Evolutionary conservation across 2,888 invertebrate genomes (phyloP).

Genomic region (Leptopilina myrica): DNA sequence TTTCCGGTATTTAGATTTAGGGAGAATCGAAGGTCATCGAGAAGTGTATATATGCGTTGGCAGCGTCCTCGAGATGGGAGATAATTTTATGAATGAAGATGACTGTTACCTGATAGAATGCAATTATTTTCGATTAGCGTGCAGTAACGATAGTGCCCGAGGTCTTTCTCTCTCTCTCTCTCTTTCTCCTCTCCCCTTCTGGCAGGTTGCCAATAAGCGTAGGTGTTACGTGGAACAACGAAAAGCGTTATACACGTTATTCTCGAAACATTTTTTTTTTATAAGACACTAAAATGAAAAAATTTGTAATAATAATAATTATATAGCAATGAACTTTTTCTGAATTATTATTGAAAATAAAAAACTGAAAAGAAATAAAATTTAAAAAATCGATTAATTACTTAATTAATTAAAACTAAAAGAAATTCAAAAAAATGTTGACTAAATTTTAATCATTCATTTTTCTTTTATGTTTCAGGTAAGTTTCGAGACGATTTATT

Average conservation of each 20-base stretch:
- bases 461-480: constrained; percentile 58
- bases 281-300: background rate
- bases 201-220: constrained; percentile 64
- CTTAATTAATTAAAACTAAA: too few relatives aligned
- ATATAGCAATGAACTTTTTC: too few relatives aligned
- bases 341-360: too few relatives aligned
- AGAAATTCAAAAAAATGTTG: too few relatives aligned
- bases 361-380: too few relatives aligned
- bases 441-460: too few relatives aligned
- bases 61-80: constrained; percentile 33
- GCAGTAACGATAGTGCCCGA: constrained; percentile 43
- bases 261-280: constrained; percentile 46
- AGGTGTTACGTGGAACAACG: constrained; percentile 67
- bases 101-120: constrained; percentile 49
- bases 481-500: constrained; percentile 60
- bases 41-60: background rate
- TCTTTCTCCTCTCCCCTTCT: constrained; percentile 43
- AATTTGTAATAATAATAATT: background rate
- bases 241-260: constrained; percentile 58
- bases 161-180: background rate
- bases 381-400: too few relatives aligned
- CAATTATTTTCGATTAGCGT: constrained; percentile 63
- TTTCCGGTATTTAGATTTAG: background rate
- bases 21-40: background rate
- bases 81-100: constrained; percentile 48